Conservation (phyloP, 2,113 vertebrate genomes). For the Chaetura pelagica region DNA sequence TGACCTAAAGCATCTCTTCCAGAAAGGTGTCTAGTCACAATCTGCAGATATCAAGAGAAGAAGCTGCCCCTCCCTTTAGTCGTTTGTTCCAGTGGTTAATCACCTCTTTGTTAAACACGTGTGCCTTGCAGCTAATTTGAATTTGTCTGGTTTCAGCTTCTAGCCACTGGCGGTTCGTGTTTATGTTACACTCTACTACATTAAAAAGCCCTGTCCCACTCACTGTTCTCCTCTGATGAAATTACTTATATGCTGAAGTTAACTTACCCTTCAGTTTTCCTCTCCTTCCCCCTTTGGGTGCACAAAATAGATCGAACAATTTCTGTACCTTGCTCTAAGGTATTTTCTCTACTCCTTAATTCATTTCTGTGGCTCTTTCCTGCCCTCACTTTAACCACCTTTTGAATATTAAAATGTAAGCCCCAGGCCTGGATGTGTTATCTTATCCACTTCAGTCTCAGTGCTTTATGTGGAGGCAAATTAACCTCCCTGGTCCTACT, state of each 20-base stretch:
- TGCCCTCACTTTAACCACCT: slow-evolving; percentile 58
- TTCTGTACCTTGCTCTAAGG: slow-evolving; percentile 41
- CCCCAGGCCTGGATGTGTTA: slow-evolving; percentile 47
- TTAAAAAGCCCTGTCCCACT: slow-evolving; percentile 2
- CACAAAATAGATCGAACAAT: slow-evolving; percentile 49
- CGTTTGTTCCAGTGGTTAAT: slow-evolving; percentile 64
- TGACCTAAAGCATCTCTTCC: not conserved
- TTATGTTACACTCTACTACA: slow-evolving; percentile 3
- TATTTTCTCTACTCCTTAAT: slow-evolving; percentile 50
- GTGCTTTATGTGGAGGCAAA: slow-evolving; percentile 38
- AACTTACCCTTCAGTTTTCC: slow-evolving; percentile 12
- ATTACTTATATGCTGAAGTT: slow-evolving; percentile 13
- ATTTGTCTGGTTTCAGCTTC: slow-evolving; percentile 66
- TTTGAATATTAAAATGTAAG: slow-evolving; percentile 67
- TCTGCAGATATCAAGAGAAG: slow-evolving; percentile 11
- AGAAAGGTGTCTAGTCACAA: slow-evolving; percentile 31
- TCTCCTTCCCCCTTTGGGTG: slow-evolving; percentile 15
- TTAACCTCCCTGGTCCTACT: slow-evolving; percentile 38
- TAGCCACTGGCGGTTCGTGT: slow-evolving; percentile 3
- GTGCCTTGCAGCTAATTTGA: slow-evolving; percentile 51
- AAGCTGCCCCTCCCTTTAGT: slow-evolving; percentile 23
- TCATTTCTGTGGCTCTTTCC: slow-evolving; percentile 61
- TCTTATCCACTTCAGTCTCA: slow-evolving; percentile 53
- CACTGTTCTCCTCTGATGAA: not conserved
- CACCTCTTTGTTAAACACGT: slow-evolving; percentile 37